A percentile compares a stretch with the other conserved stretches of the same genome.
Conservation (phyloP, 2,888 invertebrate genomes). For the Lamellibrachia columna region DNA sequence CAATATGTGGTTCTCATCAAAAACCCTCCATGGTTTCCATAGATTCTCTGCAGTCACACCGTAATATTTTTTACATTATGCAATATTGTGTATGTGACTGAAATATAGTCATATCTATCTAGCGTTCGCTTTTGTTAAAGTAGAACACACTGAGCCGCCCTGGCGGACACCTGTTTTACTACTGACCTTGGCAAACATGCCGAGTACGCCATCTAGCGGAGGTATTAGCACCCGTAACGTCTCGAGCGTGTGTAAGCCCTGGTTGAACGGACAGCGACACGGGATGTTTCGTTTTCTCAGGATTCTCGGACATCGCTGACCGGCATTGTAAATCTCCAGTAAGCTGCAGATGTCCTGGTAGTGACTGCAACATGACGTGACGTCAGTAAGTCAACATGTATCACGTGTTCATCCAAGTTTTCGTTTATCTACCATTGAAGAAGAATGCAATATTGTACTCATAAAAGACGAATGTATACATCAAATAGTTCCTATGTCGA, state of each 20-base stretch:
- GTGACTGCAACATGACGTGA: not conserved
- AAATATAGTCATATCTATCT: no score
- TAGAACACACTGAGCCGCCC: not conserved
- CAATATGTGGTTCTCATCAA: no score
- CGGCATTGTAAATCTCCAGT: not conserved
- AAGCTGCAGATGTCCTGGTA: constrained; percentile 12
- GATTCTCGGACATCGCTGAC: not conserved
- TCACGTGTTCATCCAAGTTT: not conserved
- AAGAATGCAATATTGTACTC: not conserved
- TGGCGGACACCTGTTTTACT: not conserved
- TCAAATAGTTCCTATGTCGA: not conserved
- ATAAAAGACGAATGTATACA: not conserved
- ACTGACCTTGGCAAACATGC: not conserved
- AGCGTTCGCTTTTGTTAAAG: not conserved
- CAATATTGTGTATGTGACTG: no score
- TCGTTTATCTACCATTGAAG: not conserved
- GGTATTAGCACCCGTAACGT: not conserved
- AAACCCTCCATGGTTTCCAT: no score
- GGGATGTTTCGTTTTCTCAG: constrained; percentile 1
- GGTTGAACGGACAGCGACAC: not conserved
- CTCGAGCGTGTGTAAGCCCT: not conserved
- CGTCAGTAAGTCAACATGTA: not conserved
- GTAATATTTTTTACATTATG: no score
- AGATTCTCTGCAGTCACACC: no score
- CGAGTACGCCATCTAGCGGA: not conserved